phyloP scores from a whole-genome alignment of 1,140 invertebrate species.

The Copidosoma floridanum region DNA sequence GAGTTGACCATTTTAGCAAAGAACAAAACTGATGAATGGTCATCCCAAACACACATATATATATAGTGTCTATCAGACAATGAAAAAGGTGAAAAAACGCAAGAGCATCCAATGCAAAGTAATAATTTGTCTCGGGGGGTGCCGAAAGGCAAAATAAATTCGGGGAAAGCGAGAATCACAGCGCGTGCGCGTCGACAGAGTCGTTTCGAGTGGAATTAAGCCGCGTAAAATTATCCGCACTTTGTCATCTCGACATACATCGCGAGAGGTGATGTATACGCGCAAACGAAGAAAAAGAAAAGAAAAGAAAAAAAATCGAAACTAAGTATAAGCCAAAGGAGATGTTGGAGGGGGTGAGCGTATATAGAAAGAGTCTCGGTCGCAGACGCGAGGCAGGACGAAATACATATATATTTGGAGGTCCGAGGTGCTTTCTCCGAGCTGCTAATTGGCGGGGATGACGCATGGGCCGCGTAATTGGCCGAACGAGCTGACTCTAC shows the following conservation, averaged over 20 bases:
- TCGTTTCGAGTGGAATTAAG: slow-evolving; percentile 19
- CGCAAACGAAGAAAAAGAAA: slow-evolving; percentile 5
- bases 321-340: background rate
- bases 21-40: no score
- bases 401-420: no score
- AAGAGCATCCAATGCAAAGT: no score
- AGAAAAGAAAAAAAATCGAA: slow-evolving; percentile 9
- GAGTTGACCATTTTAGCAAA: no score
- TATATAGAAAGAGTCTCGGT: no score
- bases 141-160: slow-evolving; percentile 1
- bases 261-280: slow-evolving; percentile 2
- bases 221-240: slow-evolving; percentile 43
- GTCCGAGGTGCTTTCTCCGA: no score
- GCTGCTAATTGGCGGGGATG: slow-evolving; percentile 50
- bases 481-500: slow-evolving; percentile 36
- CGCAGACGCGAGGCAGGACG: no score
- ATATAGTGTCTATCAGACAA: no score
- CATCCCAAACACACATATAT: no score
- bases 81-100: no score
- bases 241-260: slow-evolving; percentile 29
- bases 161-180: background rate
- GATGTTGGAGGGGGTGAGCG: background rate
- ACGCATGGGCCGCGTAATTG: slow-evolving; percentile 49
- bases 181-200: slow-evolving; percentile 35
- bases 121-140: no score